phyloP scores from a whole-genome alignment of 2,888 invertebrate genomes.

The Criorhina ranunculi region DNA sequence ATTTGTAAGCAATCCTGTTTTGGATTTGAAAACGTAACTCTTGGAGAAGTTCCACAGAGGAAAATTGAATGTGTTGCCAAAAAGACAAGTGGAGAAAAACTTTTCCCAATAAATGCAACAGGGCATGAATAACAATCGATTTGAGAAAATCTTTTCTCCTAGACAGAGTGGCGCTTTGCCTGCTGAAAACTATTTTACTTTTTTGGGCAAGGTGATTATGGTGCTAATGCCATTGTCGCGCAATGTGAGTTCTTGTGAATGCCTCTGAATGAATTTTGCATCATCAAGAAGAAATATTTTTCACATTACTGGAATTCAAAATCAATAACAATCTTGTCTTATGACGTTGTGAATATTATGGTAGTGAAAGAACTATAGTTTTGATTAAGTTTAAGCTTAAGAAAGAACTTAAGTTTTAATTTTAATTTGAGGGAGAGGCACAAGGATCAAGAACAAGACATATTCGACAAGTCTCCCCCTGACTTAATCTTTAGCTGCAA shows the following conservation, averaged over 20 bases:
- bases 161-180: conserved; percentile 54
- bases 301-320: not conserved
- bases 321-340: not conserved
- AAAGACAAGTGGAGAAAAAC: conserved; percentile 20
- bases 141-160: conserved; percentile 18
- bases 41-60: conserved; percentile 42
- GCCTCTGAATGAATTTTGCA: conserved; percentile 15
- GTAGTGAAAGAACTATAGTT: not conserved
- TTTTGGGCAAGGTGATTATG: conserved; percentile 11
- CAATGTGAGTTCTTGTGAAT: not conserved
- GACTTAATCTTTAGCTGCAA: too few relatives aligned
- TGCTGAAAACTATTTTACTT: conserved; percentile 21
- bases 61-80: conserved; percentile 50
- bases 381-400: not conserved
- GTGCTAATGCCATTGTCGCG: conserved; percentile 26
- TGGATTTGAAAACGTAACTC: conserved; percentile 21
- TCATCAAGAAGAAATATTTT: conserved; percentile 9
- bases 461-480: too few relatives aligned
- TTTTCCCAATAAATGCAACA: conserved; percentile 53
- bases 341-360: not conserved
- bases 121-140: conserved; percentile 60
- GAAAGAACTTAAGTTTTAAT: too few relatives aligned
- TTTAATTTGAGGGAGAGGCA: too few relatives aligned
- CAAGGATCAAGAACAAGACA: too few relatives aligned
- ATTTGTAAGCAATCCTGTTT: conserved; percentile 1